phyloP scores from a whole-genome alignment of 2,797 vertebrate genomes.

The Hypotaenidia okinawae region DNA sequence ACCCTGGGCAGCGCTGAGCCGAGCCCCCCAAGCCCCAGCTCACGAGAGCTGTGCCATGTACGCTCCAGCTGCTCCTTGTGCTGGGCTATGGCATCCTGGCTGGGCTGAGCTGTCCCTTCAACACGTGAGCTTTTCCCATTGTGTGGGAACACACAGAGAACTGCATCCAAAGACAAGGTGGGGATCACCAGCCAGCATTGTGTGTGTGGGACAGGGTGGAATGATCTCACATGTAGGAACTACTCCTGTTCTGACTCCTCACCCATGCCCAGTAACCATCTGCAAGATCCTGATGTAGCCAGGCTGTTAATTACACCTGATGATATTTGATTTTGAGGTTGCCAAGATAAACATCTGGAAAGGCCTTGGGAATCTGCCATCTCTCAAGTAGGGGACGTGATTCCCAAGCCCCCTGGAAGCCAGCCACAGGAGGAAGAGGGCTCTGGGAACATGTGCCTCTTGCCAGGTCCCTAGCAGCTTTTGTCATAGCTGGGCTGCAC shows the following conservation, averaged over 20 bases:
- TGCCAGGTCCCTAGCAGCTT: background rate
- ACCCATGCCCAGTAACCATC: background rate
- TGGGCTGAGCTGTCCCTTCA: background rate
- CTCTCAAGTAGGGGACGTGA: background rate
- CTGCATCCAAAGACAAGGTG: background rate
- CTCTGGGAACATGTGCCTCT: background rate
- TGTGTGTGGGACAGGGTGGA: background rate
- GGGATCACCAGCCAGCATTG: background rate
- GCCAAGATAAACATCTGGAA: slow-evolving; percentile 43
- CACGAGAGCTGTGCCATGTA: background rate
- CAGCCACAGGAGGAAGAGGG: background rate
- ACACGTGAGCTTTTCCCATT: background rate
- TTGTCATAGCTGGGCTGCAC: background rate
- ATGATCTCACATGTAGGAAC: background rate
- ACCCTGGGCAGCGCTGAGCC: background rate
- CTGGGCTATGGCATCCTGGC: background rate
- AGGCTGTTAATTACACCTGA: background rate
- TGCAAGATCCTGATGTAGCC: background rate
- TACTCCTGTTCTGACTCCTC: background rate
- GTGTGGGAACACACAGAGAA: accelerated
- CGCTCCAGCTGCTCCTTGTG: accelerated
- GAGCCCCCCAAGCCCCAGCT: background rate
- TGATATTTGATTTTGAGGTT: background rate
- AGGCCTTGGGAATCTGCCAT: background rate
- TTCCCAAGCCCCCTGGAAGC: slow-evolving; percentile 27